Evolutionary conservation across 2,888 invertebrate genomes (phyloP), one percentile per base, ranked within the genome.

Genomic region (Lymantria monacha): DNA sequence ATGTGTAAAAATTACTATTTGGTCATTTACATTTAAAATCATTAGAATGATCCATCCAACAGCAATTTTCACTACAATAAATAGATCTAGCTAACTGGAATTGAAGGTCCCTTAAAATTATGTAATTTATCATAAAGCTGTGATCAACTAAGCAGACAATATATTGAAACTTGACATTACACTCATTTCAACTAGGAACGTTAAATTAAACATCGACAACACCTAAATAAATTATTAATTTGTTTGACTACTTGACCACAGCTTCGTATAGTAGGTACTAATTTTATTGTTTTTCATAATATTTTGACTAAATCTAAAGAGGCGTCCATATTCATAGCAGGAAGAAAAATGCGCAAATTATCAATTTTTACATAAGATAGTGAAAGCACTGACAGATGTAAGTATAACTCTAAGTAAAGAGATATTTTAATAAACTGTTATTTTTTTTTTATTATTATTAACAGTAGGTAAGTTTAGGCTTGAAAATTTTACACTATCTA

Each of bases 91-190:
- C 89, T 90, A 90, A 89, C 79, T 89, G 90, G 90, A 90, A 90
- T 89, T 90, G 81, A 88, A 90, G 90, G 91, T 90, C 90, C 91
- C 91, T 90, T 90, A 90, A 85, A 89, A 90, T 88, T 91, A 91
- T 86, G 83, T 87, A 87, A 81, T 83, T 84, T 82, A 85, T 82
- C 72, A 72, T 72, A 79, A 83, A 87, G 81, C 87, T 69, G 86
- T 85, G 89, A 82, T 87, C 89, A 90, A 89, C 73, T 83, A 85
- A 63, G 77, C 83, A 78, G 65, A 70, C 74, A 64, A 62, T 53
- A 14, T 45, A 50, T 44, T 36, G 36, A 41, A 40, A 54, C 40
- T 31, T 36, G 44, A 42, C 30, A 46, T 43, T 45, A 55, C 37
- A 45, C 41, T 45, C 48, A 53, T 41, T 54, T 63, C 44, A 60